phyloP scores from a whole-genome alignment of 2,797 vertebrate genomes.

The Fundulus diaphanus region DNA sequence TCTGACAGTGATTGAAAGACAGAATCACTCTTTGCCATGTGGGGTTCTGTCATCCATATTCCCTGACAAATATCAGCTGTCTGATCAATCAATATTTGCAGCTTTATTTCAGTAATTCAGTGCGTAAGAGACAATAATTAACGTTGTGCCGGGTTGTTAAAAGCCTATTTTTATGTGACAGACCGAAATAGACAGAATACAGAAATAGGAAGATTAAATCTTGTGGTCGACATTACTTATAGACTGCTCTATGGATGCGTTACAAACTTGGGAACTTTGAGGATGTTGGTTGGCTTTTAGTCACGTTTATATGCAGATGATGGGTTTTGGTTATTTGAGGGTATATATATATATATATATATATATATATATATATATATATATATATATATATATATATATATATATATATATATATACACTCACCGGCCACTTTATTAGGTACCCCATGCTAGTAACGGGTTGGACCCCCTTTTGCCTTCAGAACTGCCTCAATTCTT shows the following conservation, averaged over 20 bases:
- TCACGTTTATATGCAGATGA: slow-evolving; percentile 20
- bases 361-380: too few relatives aligned
- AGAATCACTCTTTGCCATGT: slow-evolving; percentile 61
- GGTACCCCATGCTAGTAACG: too few relatives aligned
- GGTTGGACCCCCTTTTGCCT: too few relatives aligned
- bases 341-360: too few relatives aligned
- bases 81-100: slow-evolving; percentile 83
- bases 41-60: slow-evolving; percentile 61
- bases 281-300: slow-evolving; percentile 43
- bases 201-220: slow-evolving; percentile 80
- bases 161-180: slow-evolving; percentile 87
- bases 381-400: too few relatives aligned
- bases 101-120: slow-evolving; percentile 83
- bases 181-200: slow-evolving; percentile 81
- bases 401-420: too few relatives aligned
- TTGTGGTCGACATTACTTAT: slow-evolving; percentile 55
- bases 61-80: slow-evolving; percentile 73
- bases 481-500: too few relatives aligned
- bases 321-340: neutral
- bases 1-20: slow-evolving; percentile 79
- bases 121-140: slow-evolving; percentile 81
- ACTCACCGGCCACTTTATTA: too few relatives aligned
- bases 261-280: slow-evolving; percentile 27
- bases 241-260: slow-evolving; percentile 28
- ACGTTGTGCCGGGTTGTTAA: slow-evolving; percentile 81